Evolutionary conservation across 2,113 vertebrate genomes (phyloP).

Genomic region (Eulemur rufifrons): DNA sequence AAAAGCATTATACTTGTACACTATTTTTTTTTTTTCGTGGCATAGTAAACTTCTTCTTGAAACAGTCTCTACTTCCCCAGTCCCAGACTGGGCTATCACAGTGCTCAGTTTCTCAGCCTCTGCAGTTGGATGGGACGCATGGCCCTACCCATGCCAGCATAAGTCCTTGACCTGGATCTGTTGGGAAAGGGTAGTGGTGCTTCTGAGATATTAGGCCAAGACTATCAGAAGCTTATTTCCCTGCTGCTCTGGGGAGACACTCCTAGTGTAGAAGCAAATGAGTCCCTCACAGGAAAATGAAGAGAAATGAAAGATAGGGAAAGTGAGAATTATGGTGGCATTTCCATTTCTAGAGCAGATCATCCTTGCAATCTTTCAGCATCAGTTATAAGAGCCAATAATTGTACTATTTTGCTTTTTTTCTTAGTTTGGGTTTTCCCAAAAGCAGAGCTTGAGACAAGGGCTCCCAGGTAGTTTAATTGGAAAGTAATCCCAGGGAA

Average conservation of each 20-base stretch:
- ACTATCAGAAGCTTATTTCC: neutral
- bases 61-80: neutral
- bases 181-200: neutral
- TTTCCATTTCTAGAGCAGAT: neutral
- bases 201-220: neutral
- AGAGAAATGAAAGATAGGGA: neutral
- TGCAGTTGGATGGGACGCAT: neutral
- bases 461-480: neutral
- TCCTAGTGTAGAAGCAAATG: neutral
- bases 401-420: neutral
- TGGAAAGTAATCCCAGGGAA: neutral
- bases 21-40: neutral
- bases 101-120: neutral
- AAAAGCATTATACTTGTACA: neutral
- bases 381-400: neutral
- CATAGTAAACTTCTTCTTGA: neutral
- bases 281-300: neutral
- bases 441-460: neutral
- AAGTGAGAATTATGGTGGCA: neutral
- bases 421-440: neutral
- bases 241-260: neutral
- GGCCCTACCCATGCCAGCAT: fast-evolving
- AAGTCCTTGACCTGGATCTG: neutral
- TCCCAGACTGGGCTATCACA: fast-evolving
- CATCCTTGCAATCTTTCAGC: neutral